Conservation (phyloP, 2,113 vertebrate species). For the Piprites chloris region DNA sequence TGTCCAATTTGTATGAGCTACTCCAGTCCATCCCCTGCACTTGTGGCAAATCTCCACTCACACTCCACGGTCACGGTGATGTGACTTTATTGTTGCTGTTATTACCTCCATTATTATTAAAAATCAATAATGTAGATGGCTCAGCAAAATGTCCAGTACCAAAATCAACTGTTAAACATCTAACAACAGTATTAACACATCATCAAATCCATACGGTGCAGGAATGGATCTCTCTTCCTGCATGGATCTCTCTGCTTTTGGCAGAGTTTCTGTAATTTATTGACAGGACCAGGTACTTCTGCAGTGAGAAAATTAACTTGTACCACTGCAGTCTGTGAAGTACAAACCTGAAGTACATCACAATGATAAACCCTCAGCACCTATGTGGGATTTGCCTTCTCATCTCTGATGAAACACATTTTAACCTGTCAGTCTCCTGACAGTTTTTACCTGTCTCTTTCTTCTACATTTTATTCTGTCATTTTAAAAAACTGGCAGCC, state of each 20-base stretch:
- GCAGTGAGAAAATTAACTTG: background rate
- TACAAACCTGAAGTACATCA: background rate
- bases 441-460: background rate
- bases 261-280: background rate
- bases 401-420: background rate
- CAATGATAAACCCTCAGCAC: background rate
- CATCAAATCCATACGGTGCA: background rate
- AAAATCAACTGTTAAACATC: background rate
- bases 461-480: background rate
- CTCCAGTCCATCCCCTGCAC: background rate
- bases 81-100: background rate
- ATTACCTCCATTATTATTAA: background rate
- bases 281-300: background rate
- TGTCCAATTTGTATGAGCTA: background rate
- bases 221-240: background rate
- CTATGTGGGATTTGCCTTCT: background rate
- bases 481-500: background rate
- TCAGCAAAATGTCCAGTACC: background rate
- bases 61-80: background rate
- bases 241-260: background rate
- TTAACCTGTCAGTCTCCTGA: slow-evolving; percentile 2
- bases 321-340: background rate
- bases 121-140: background rate
- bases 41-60: background rate
- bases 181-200: background rate